Percentiles rank a stretch among this genome's conserved stretches.
Conservation (phyloP, 2,888 invertebrate species). For the Trichacis sp. region DNA sequence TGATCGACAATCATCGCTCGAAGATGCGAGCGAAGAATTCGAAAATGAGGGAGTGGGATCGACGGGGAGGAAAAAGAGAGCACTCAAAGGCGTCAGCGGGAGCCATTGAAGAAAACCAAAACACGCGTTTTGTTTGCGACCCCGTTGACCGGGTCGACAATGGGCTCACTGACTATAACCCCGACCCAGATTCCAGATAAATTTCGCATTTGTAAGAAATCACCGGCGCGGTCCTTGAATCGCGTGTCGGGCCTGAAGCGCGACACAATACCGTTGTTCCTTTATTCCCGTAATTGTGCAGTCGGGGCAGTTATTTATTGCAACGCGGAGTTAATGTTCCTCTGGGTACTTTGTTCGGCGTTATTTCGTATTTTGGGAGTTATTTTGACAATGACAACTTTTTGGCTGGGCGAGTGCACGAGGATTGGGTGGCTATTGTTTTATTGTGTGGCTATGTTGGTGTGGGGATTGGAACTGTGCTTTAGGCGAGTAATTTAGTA, state of each 20-base stretch:
- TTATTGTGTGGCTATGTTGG: no score
- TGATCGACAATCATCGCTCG: constrained; percentile 17
- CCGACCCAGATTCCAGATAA: constrained; percentile 43
- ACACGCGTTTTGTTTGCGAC: constrained; percentile 41
- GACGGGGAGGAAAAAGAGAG: constrained; percentile 20
- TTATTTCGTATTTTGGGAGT: no score
- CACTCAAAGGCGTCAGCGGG: constrained; percentile 45
- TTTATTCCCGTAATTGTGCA: constrained; percentile 36
- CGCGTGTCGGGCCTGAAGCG: constrained; percentile 9
- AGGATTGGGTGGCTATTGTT: no score
- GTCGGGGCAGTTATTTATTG: constrained; percentile 30
- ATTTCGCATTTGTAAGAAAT: constrained; percentile 44
- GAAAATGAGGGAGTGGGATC: constrained; percentile 13
- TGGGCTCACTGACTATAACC: constrained; percentile 30
- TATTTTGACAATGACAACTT: no score
- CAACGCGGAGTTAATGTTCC: constrained; percentile 14
- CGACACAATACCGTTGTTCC: constrained; percentile 15
- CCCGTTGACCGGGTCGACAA: constrained; percentile 44
- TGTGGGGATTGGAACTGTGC: no score
- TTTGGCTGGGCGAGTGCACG: no score
- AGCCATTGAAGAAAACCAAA: constrained; percentile 45
- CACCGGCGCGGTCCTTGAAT: constrained; percentile 8
- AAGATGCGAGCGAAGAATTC: neutral
- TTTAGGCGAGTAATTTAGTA: no score
- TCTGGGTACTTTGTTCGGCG: no score